These are phyloP conservation scores for Anabacerthia variegaticeps DNA, from an alignment of 2,797 vertebrate species.

Conservation along the genomic window DNA sequence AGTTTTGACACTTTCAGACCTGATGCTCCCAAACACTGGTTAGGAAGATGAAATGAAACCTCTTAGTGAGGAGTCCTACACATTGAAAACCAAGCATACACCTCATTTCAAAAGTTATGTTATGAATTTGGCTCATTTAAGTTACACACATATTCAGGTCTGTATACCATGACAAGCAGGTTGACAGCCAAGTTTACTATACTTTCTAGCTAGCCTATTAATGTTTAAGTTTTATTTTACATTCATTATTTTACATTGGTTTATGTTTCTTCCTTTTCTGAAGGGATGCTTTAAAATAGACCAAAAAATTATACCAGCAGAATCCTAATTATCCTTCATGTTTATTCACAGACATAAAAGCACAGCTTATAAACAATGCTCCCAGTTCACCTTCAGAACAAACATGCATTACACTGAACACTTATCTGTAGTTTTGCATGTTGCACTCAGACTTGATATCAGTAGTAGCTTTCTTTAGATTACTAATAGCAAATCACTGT, in stretches of 20 bases:
- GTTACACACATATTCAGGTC: neutral
- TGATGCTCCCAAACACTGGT: neutral
- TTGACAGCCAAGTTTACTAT: neutral
- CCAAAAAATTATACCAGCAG: neutral
- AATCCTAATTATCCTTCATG: neutral
- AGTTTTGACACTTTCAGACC: neutral
- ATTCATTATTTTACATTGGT: neutral
- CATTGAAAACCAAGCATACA: neutral
- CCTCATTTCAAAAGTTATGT: neutral
- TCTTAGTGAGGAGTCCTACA: neutral
- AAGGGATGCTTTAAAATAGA: neutral
- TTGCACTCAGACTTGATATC: neutral
- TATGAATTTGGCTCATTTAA: neutral
- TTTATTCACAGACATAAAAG: neutral
- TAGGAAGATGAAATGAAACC: neutral
- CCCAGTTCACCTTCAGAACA: neutral
- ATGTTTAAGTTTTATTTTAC: neutral
- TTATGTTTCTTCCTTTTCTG: neutral
- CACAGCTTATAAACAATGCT: neutral
- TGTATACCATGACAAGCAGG: neutral
- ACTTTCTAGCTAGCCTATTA: neutral
- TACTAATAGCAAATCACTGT: neutral
- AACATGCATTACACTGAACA: neutral
- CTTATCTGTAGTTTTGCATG: neutral
- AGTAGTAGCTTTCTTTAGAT: neutral